Base-by-base conservation (phyloP, 2,113 vertebrate species). In the Melanerpes aurifrons region DNA sequence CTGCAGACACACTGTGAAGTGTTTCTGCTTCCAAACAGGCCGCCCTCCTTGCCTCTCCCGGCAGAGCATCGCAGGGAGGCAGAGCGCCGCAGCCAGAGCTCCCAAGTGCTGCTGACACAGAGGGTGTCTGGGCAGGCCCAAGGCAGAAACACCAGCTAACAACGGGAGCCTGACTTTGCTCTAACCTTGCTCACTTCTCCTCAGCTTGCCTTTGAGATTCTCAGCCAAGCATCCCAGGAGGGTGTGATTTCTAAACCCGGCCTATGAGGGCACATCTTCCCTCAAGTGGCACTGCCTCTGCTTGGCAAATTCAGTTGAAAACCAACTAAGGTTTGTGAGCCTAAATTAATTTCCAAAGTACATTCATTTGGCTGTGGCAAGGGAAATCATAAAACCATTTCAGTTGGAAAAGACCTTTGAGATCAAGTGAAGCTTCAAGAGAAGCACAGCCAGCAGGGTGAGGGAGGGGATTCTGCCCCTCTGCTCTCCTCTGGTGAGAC, bases 71-170 rank as follows among this genome's bases (percentile, higher is more conserved):
- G 12, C 3, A 0, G 79, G 32, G 62, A 87, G 62, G 61, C 56
- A 31, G 28, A 57, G 57, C 0, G 0, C 68, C 0, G 2, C 72
- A 76, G 59, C 12, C 4, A 83, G 54, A 5, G 9, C 50, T 81
- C 43, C 40, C 62, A 40, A 79, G 10, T 5, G 68, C 31, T 5
- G 2, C 21, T 20, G 69, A 45, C 9, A 35, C 53, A 47, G 53
- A 61, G 56, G 92, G 63, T 2, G 45, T 24, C 78, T 15, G 26
- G 68, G 24, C 87, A 82, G 61, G 92, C 71, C 91, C 76, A 83
- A 56, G 57, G 31, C 66, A 71, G 35, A 31, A 70, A 59, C 29
- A 35, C 1, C 1, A 93, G 19, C 9, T 47, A 83, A 87, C n/a
- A 43, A 77, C 1, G 54, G 7, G 28, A 82, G 24, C 0, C 2